A percentile compares a stretch with the other conserved stretches of the same genome.
Conservation (phyloP, 2,888 invertebrate genomes). For the Ecdyonurus torrentis region DNA sequence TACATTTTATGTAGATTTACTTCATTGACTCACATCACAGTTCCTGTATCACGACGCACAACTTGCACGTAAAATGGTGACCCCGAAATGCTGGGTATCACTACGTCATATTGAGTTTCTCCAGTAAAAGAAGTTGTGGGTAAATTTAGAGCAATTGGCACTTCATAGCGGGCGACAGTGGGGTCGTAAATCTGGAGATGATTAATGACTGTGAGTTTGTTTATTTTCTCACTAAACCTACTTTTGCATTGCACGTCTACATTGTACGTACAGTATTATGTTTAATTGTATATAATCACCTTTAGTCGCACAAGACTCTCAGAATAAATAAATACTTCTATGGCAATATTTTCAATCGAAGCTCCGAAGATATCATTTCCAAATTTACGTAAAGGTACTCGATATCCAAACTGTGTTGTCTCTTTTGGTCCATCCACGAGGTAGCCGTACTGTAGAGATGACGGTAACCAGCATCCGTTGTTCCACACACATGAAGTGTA, state of each 20-base stretch:
- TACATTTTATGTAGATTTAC: background rate
- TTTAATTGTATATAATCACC: background rate
- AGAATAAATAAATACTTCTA: background rate
- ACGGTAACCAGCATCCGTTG: background rate
- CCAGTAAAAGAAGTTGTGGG: constrained; percentile 9
- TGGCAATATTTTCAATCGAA: background rate
- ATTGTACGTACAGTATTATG: background rate
- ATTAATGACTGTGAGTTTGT: background rate
- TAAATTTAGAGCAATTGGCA: constrained; percentile 16
- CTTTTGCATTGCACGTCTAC: no score
- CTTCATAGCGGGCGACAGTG: constrained; percentile 11
- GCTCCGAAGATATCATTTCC: background rate
- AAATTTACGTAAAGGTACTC: background rate
- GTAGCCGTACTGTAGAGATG: background rate
- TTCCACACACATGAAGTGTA: background rate
- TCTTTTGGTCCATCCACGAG: background rate
- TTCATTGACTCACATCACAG: background rate
- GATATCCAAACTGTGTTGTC: background rate
- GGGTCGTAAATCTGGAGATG: constrained; percentile 11
- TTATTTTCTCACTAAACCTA: no score
- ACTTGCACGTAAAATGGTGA: background rate
- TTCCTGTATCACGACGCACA: background rate
- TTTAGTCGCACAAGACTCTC: background rate
- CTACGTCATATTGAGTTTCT: background rate
- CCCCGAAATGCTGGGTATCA: background rate